Conservation (phyloP, 2,888 invertebrate species). For the Gymnocheta viridis region DNA sequence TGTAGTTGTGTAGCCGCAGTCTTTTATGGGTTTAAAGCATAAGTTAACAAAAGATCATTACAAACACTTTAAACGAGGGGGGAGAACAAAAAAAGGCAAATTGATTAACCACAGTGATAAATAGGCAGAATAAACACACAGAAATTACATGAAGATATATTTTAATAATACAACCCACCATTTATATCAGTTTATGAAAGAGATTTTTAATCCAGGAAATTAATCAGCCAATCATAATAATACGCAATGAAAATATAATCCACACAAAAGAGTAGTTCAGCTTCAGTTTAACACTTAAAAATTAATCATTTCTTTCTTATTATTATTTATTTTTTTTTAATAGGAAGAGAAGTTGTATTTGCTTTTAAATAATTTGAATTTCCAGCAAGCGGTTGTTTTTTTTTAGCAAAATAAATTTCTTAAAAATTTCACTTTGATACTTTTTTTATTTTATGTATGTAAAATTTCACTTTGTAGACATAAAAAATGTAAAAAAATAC, state of each 20-base stretch:
- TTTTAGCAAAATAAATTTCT: constrained; percentile 37
- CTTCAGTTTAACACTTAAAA: background rate
- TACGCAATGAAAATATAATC: constrained; percentile 30
- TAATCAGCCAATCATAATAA: constrained; percentile 16
- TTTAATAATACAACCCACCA: constrained; percentile 33
- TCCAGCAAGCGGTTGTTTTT: constrained; percentile 2
- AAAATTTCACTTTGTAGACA: constrained; percentile 47
- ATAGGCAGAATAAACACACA: background rate
- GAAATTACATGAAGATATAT: background rate
- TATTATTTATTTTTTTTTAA: background rate
- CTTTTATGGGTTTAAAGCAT: no score
- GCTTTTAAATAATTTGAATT: constrained; percentile 14
- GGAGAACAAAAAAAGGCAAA: background rate
- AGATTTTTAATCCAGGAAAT: constrained; percentile 31
- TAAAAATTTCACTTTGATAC: constrained; percentile 50
- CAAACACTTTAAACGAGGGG: background rate
- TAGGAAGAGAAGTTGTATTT: background rate
- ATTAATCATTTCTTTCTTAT: constrained; percentile 15
- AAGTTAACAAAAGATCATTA: background rate
- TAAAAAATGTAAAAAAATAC: background rate
- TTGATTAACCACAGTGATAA: background rate
- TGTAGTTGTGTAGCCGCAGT: no score
- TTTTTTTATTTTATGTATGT: constrained; percentile 14
- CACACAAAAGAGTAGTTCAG: constrained; percentile 14
- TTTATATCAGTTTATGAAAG: constrained; percentile 40